A percentile compares a stretch with the other conserved stretches of the same genome.
These are phyloP conservation scores for Muntiacus muntjak DNA, from an alignment of 2,113 vertebrate genomes.

Conservation along the genomic window DNA sequence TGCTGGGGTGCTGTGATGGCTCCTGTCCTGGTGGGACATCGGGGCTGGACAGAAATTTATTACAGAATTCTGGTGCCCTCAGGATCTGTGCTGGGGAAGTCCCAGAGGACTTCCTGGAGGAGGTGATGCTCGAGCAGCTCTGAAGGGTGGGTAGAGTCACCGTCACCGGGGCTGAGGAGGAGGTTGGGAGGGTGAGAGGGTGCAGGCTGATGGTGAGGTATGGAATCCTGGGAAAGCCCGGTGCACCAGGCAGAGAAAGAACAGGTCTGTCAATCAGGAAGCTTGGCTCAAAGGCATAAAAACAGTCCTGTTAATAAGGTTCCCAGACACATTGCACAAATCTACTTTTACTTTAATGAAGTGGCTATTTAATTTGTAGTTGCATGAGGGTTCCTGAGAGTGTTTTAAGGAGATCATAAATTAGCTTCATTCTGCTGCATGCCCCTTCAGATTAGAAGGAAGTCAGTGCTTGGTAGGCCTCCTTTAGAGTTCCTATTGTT, in stretches of 20 bases:
- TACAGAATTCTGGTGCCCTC: rapidly evolving
- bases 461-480: neutral
- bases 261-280: neutral
- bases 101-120: neutral
- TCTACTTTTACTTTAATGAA: neutral
- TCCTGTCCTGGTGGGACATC: neutral
- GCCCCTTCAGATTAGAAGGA: neutral
- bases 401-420: slow-evolving; percentile 35
- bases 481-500: rapidly evolving
- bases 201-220: neutral
- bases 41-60: neutral
- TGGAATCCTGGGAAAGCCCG: rapidly evolving
- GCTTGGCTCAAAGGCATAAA: neutral
- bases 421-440: neutral
- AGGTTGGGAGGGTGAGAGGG: neutral
- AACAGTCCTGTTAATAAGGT: neutral
- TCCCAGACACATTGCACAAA: neutral
- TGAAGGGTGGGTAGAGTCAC: neutral
- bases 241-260: neutral
- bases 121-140: neutral
- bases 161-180: neutral
- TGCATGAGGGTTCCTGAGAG: slow-evolving; percentile 31
- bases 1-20: rapidly evolving
- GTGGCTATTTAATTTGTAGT: slow-evolving; percentile 43
- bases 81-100: rapidly evolving